Conservation (phyloP, 1,140 invertebrate species). For the Tetragonula clypearis region DNA sequence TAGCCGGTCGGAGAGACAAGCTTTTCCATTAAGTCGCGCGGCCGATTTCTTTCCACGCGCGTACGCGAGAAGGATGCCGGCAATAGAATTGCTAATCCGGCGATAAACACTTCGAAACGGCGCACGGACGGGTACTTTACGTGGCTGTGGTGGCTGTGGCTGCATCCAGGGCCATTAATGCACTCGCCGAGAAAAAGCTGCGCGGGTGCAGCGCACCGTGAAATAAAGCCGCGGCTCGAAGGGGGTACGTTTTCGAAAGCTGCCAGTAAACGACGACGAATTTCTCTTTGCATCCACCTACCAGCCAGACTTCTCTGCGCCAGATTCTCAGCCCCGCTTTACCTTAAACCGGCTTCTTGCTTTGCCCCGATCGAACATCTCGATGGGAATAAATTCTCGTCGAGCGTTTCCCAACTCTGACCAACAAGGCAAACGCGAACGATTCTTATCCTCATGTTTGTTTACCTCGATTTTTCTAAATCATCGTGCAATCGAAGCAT, state of each 20-base stretch:
- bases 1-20: conserved; percentile 10
- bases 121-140: conserved; percentile 33
- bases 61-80: conserved; percentile 47
- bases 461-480: too few relatives aligned
- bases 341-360: not conserved
- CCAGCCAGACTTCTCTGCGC: not conserved
- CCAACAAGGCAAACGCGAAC: too few relatives aligned
- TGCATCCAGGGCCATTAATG: conserved; percentile 50
- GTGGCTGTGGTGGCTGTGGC: conserved; percentile 1
- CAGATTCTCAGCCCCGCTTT: not conserved
- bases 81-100: conserved; percentile 76
- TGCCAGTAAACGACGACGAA: not conserved
- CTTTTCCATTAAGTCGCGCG: conserved; percentile 43
- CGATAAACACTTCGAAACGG: conserved; percentile 71
- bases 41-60: conserved; percentile 13
- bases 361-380: not conserved
- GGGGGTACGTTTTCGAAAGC: conserved; percentile 10
- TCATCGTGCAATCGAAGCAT: too few relatives aligned
- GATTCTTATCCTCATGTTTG: too few relatives aligned
- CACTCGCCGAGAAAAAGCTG: conserved; percentile 36
- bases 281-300: not conserved
- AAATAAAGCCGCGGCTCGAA: conserved; percentile 36
- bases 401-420: too few relatives aligned
- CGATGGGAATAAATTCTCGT: too few relatives aligned
- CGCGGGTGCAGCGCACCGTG: conserved; percentile 37